Evolutionary conservation across 2,888 invertebrate species (phyloP), one percentile per base, ranked within the genome.

Genomic region (Noctua janthina): DNA sequence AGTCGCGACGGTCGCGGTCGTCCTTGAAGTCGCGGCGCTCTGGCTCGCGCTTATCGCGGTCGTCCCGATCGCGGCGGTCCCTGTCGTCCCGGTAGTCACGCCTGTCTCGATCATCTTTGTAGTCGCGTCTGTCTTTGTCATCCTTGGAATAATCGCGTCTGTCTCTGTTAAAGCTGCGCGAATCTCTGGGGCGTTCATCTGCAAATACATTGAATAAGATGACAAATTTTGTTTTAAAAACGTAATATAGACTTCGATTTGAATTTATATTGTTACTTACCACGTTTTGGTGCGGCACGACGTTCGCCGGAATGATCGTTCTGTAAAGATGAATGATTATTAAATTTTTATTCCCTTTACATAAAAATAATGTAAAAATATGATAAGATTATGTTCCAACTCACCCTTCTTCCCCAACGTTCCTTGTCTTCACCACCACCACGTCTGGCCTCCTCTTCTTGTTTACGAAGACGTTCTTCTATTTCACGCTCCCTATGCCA

Each of bases 401-500:
- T 82, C 82, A 96, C 96, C 93, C 93, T 93, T 69, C 96, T 93
- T 69, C 94, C 95, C 97, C 97, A 97, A 83, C 96, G 95, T 68
- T 96, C 96, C 78, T 96, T 96, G 3, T 96, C 97, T 2, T 96
- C 96, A 23, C 89, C 88, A 4, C 88, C 94, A 4, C 88, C 94
- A 74, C 95, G 95, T 66, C 96, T 93, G 2, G 96, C 92, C 88
- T 96, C 96, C 78, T 97, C 97, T 83, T 96, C 96, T 88, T 97
- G 97, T 91, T 98, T 98, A 54, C 98, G 98, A 74, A 99, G 96
- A 88, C 99, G 98, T 93, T 99, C 98, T 93, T 99, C 99, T 87
- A 99, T 99, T 96, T 99, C 98, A 76, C 98, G 97, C 92, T 99
- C 99, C 90, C 97, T 97, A 39, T 69, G 46, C 69, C 79, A 64